A percentile compares a stretch with the other conserved stretches of the same genome.
Evolutionary conservation across 2,797 vertebrate genomes (phyloP).

Genomic region (Sebastes iracundus): DNA sequence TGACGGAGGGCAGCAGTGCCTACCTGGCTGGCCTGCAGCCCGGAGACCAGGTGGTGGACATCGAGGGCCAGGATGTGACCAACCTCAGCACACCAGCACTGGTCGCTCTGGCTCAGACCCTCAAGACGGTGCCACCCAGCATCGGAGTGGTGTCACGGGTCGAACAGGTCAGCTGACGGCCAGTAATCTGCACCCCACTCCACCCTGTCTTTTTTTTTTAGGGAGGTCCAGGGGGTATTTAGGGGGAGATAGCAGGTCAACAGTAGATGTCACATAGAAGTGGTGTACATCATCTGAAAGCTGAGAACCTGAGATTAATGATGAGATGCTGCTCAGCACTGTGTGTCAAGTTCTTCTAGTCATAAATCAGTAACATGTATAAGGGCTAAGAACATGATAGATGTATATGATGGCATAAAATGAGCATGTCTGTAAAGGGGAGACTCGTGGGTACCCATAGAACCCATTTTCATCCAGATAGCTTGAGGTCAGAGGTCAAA

Average conservation of each 20-base stretch:
- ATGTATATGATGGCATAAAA: no score
- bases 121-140: constrained; percentile 92
- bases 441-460: not conserved
- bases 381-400: no score
- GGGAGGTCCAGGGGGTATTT: no score
- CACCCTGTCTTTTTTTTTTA: no score
- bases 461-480: no score
- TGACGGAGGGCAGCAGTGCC: constrained; percentile 93
- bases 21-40: constrained; percentile 90
- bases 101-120: constrained; percentile 86
- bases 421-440: not conserved
- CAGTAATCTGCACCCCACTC: not conserved
- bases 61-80: constrained; percentile 93
- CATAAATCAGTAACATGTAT: not conserved
- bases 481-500: no score
- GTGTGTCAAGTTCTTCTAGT: not conserved
- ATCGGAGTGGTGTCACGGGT: constrained; percentile 93
- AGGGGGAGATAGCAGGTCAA: not conserved
- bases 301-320: not conserved
- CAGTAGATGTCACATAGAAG: not conserved
- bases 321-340: not conserved
- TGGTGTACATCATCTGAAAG: not conserved
- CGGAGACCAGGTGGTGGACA: constrained; percentile 95
- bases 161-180: constrained; percentile 69
- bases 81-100: constrained; percentile 87